Evolutionary conservation across 2,888 invertebrate genomes (phyloP).

Genomic region (Mythimna ferrago): DNA sequence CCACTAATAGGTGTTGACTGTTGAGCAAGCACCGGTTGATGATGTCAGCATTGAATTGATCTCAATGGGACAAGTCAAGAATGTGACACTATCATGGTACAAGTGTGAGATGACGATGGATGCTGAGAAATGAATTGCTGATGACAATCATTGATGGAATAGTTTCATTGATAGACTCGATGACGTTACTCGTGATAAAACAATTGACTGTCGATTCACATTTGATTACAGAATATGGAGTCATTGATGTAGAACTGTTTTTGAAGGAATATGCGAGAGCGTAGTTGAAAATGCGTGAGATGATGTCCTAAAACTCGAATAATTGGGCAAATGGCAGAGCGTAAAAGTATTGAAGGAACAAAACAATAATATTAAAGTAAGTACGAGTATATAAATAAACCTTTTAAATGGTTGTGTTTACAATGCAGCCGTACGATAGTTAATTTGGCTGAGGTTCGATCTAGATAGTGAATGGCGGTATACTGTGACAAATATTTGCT

Average conservation of each 20-base stretch:
- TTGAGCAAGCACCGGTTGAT: conserved; percentile 71
- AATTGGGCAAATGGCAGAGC: not conserved
- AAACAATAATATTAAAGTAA: not conserved
- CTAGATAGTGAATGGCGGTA: conserved; percentile 46
- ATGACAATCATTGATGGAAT: conserved; percentile 38
- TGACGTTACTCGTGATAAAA: conserved; percentile 11
- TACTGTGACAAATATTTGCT: conserved; percentile 30
- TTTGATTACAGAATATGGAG: not conserved
- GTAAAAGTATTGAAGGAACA: not conserved
- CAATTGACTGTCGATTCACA: conserved; percentile 5
- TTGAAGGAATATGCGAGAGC: not conserved
- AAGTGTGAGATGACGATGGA: conserved; percentile 42
- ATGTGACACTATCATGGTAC: conserved; percentile 68
- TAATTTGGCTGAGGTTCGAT: conserved; percentile 53
- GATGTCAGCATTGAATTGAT: conserved; percentile 79
- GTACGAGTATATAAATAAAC: too few species aligned
- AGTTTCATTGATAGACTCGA: conserved; percentile 36
- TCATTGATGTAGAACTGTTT: not conserved
- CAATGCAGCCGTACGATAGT: not conserved
- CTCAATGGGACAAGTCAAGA: conserved; percentile 71
- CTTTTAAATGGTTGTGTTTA: not conserved
- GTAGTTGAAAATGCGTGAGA: not conserved
- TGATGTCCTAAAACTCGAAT: not conserved
- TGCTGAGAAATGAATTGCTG: conserved; percentile 45
- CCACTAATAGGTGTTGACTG: conserved; percentile 72